phyloP scores from a whole-genome alignment of 2,113 vertebrate species.

The Anoura caudifer region DNA sequence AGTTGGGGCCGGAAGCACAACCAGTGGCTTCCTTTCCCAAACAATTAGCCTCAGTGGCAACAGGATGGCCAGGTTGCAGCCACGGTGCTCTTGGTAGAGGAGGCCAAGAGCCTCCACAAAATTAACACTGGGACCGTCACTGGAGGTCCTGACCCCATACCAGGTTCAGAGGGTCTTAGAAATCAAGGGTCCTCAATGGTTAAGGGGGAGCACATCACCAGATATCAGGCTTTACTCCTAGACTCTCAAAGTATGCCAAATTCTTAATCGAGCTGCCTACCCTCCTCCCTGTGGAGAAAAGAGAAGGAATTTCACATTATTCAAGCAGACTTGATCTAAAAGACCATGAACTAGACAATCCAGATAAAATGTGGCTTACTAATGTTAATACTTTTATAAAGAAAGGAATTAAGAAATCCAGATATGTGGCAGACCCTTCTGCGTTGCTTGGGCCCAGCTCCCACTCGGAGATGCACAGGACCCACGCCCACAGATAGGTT shows the following conservation, averaged over 20 bases:
- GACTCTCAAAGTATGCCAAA: not conserved
- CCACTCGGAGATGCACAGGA: no score
- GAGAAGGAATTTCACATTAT: no score
- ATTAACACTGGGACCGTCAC: not conserved
- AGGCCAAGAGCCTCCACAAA: not conserved
- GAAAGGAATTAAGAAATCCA: not conserved
- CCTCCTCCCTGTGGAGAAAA: not conserved
- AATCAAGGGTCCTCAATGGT: not conserved
- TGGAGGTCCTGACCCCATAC: not conserved
- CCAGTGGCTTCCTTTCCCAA: not conserved
- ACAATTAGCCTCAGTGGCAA: not conserved
- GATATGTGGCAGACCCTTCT: no score
- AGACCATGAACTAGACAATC: not conserved
- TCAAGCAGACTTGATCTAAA: not conserved
- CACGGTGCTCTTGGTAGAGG: not conserved
- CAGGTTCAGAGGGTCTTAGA: not conserved
- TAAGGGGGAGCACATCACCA: not conserved
- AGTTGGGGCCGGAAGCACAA: not conserved
- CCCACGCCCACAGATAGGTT: no score
- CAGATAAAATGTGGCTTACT: no score
- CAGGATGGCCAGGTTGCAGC: not conserved
- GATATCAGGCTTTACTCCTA: not conserved
- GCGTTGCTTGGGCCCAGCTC: no score
- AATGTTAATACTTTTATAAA: no score
- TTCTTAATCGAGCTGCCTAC: not conserved